Percentiles rank a stretch among this genome's conserved stretches.
Conservation (phyloP, 2,113 vertebrate species). For the Mus pahari region DNA sequence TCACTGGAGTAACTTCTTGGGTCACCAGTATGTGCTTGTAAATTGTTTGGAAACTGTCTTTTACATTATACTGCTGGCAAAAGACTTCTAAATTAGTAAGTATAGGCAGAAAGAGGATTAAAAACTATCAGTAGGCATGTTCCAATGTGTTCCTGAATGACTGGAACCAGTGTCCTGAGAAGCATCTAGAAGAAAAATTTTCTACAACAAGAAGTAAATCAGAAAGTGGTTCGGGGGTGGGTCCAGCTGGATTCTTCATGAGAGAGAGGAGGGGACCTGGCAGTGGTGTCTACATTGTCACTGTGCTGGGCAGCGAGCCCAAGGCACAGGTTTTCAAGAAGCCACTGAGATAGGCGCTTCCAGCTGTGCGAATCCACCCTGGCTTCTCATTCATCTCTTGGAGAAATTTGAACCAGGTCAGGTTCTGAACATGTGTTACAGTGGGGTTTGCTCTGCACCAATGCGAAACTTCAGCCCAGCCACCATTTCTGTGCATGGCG, state of each 20-base stretch:
- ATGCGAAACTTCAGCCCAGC: not conserved
- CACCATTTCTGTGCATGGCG: not conserved
- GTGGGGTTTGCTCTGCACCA: not conserved
- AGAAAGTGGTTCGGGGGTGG: not conserved
- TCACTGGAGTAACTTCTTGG: not conserved
- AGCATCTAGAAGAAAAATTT: not conserved
- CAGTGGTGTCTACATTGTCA: too few relatives aligned
- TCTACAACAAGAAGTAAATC: not conserved
- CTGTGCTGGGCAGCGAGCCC: accelerated
- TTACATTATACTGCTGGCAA: not conserved
- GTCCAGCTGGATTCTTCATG: not conserved
- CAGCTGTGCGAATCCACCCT: not conserved
- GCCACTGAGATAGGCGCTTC: not conserved
- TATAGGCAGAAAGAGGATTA: not conserved
- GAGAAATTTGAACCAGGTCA: not conserved
- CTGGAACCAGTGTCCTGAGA: not conserved
- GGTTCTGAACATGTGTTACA: not conserved
- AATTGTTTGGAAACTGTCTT: not conserved
- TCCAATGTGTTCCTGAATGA: not conserved
- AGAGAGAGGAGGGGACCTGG: accelerated
- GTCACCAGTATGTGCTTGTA: not conserved
- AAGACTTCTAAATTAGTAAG: not conserved
- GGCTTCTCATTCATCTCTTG: not conserved
- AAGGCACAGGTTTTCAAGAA: not conserved
- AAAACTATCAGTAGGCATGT: not conserved